Conservation (phyloP, 2,888 invertebrate genomes). For the Papilio demoleus region DNA sequence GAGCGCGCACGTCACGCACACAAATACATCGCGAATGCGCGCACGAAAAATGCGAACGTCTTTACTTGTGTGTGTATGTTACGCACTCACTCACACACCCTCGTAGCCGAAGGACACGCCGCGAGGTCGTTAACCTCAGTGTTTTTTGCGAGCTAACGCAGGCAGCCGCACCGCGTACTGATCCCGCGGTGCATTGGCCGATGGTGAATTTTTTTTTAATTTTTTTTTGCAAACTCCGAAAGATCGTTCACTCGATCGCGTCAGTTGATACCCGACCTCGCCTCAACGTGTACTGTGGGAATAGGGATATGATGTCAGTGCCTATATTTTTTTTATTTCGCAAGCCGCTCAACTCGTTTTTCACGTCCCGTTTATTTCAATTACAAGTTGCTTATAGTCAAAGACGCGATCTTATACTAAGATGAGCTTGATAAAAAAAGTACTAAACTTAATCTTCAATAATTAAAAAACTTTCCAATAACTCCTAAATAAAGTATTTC, state of each 20-base stretch:
- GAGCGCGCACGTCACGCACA: constrained; percentile 59
- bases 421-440: constrained; percentile 21
- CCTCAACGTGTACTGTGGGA: constrained; percentile 64
- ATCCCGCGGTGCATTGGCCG: constrained; percentile 75
- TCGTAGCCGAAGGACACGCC: constrained; percentile 76
- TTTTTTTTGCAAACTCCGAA: constrained; percentile 59
- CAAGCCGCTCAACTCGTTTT: constrained; percentile 49
- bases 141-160: constrained; percentile 78
- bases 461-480: too few relatives aligned
- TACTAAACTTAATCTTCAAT: not conserved
- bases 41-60: constrained; percentile 58
- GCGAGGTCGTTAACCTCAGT: constrained; percentile 75
- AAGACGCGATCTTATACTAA: constrained; percentile 23
- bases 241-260: constrained; percentile 68
- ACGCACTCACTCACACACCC: constrained; percentile 71
- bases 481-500: too few relatives aligned
- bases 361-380: constrained; percentile 63
- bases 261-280: constrained; percentile 59
- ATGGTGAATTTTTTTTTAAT: constrained; percentile 58
- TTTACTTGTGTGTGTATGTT: constrained; percentile 46
- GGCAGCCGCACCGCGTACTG: constrained; percentile 73
- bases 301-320: constrained; percentile 73
- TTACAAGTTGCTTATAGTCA: constrained; percentile 48
- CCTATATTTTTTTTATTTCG: constrained; percentile 52
- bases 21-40: constrained; percentile 48